Base-by-base conservation (phyloP, 2,888 invertebrate species). In the Eupelmus urozonus region DNA sequence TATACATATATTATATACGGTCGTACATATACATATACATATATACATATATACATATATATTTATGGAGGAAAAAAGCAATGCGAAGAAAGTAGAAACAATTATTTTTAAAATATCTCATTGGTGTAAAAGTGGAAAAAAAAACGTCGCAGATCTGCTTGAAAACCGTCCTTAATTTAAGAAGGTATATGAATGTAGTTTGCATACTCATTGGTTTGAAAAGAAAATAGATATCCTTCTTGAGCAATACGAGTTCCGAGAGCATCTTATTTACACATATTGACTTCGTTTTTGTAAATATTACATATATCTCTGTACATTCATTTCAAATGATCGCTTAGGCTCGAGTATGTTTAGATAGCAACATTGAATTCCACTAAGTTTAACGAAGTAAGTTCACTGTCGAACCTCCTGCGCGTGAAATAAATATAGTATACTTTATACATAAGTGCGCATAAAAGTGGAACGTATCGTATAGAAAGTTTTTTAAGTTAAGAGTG, bases 81-180 rank as follows among this genome's bases (percentile, higher is more conserved):
- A 67, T 63, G 67, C 42, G 40, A 65, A 66, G 53, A 57, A 78
- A 72, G 51, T 76, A 66, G 60, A n/a, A n/a, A 66, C 42, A 60
- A 53, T 73, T 78, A 78, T 67, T 78, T 73, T 71, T 57, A 51
- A 60, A 45, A 42, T 71, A 66, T 73, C 29, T 73, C 62, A 62
- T 77, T 60, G 71, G 51, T 71, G 34, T 57, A 53, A 49, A 45
- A 59, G 1, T 20, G 5, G 18, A 23, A 49, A 16, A 75, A 55
- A 23, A 49, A 20, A 75, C 42, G n/a, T 25, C 40, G 1, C 13
- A 57, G 79, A 80, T 76, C 73, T 76, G 76, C 70, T 80, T 75
- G 42, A 63, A 65, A 53, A 53, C 80, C 70, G 73, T 74, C 80
- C 74, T 76, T 77, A 77, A 69, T 80, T 77, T 80, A 77, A 75